phyloP scores from a whole-genome alignment of 2,113 vertebrate species.

The Romanogobio albipinnatus region DNA sequence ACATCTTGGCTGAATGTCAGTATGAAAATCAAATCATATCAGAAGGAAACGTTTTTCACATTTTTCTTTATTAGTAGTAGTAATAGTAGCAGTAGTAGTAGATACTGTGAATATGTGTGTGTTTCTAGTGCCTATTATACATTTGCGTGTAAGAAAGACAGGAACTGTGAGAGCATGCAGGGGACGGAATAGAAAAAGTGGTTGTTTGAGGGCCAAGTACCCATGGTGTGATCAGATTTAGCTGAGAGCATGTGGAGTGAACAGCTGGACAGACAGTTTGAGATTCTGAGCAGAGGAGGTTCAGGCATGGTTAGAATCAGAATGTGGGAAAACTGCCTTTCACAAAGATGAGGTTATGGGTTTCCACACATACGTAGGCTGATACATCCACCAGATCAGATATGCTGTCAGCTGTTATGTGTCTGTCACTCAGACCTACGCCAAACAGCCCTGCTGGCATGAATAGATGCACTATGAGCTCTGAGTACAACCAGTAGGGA shows the following conservation, averaged over 20 bases:
- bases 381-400: conserved; percentile 45
- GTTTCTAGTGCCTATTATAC: not conserved
- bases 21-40: not conserved
- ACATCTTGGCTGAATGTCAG: not conserved
- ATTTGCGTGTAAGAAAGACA: not conserved
- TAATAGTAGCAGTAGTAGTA: not conserved
- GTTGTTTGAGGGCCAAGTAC: conserved; percentile 36
- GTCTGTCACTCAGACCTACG: conserved; percentile 23
- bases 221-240: conserved; percentile 16
- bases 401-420: conserved; percentile 46
- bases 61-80: not conserved
- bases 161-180: conserved; percentile 2
- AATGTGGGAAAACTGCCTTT: conserved; percentile 41
- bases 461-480: conserved; percentile 39
- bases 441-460: not conserved
- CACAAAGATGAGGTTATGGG: conserved; percentile 33
- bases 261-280: conserved; percentile 48
- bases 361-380: conserved; percentile 22
- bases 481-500: not conserved
- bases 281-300: conserved; percentile 38
- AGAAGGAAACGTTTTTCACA: not conserved
- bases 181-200: not conserved
- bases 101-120: not conserved
- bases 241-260: conserved; percentile 33
- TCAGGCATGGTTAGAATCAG: conserved; percentile 7